Conservation (phyloP, 2,113 vertebrate genomes). For the Erinaceus europaeus region DNA sequence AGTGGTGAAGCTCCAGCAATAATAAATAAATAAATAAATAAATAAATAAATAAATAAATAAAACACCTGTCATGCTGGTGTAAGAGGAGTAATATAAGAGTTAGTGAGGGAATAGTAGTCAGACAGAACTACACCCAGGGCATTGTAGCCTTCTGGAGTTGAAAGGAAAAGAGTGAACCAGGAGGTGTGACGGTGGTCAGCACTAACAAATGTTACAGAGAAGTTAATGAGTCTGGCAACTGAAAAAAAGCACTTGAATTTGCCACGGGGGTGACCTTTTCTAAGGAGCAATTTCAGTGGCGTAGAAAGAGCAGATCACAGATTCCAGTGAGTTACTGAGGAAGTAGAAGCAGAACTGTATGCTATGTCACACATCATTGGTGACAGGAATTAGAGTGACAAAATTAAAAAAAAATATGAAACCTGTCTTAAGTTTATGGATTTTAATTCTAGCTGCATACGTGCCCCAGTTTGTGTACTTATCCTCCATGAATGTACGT, state of each 20-base stretch:
- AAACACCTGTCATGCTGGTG: not conserved
- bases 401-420: conserved; percentile 22
- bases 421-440: conserved; percentile 15
- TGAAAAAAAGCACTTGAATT: not conserved
- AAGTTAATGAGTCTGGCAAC: not conserved
- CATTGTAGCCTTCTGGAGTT: not conserved
- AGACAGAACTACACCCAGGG: not conserved
- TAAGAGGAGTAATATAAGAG: not conserved
- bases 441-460: conserved; percentile 43
- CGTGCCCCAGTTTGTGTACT: not conserved
- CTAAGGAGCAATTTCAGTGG: conserved; percentile 12
- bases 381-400: not conserved
- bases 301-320: not conserved
- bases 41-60: not conserved
- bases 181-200: not conserved
- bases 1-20: too few species aligned
- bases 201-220: not conserved
- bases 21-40: too few species aligned
- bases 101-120: not conserved
- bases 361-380: not conserved
- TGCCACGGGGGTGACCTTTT: not conserved
- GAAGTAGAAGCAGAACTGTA: conserved; percentile 11
- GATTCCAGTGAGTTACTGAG: conserved; percentile 11
- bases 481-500: conserved; percentile 5
- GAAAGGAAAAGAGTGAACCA: conserved; percentile 10